Base-by-base conservation (phyloP, 1,140 invertebrate genomes). In the Lutraria rhynchaena region DNA sequence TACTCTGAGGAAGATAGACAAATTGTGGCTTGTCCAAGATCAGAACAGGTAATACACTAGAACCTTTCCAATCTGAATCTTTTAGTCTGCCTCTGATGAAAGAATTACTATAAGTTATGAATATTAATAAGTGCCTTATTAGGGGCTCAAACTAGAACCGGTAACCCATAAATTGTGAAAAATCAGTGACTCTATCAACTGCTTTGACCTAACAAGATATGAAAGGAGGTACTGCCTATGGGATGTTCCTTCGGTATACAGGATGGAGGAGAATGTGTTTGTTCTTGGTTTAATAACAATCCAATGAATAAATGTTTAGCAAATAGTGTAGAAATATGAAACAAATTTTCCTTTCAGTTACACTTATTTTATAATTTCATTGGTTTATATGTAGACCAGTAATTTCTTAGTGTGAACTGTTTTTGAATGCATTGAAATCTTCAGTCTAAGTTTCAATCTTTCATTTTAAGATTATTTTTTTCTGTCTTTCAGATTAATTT, bases 1-100 rank as follows among this genome's bases (percentile, higher is more conserved):
- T 98, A 97, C 87, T 95, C 94, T 5, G 93, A 94, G 35, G 97
- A 99, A 89, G 96, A 98, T 88, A 94, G 95, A 81, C 92, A 96
- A 55, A 94, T 98, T 37, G 95, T 98, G 15, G 97, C 94, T 17
- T 98, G 96, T 92, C 98, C 98, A 0, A 95, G 97, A 5, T 94
- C 96, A 15, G 98, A 99, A 90, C 97, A 99, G 93, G 94, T 98
- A 15, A 96, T 19, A n/a, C 13, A 60, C 15, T 33, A 13, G 17
- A 35, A 69, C 9, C 7, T 33, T 51, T 19, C 29, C 24, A 19
- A 4, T n/a, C 22, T 4, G 3, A 4, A 53, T 53, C 17, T 19
- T 53, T 46, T 11, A 19, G 19, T 46, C 19, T 11, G 44, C 44
- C 19, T 46, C 44, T 11, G 9, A 9, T 46, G 9, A 46, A 11